These are phyloP conservation scores for Caenorhabditis inopinata DNA, from an alignment of 1,140 invertebrate species.

Conservation along the genomic window DNA sequence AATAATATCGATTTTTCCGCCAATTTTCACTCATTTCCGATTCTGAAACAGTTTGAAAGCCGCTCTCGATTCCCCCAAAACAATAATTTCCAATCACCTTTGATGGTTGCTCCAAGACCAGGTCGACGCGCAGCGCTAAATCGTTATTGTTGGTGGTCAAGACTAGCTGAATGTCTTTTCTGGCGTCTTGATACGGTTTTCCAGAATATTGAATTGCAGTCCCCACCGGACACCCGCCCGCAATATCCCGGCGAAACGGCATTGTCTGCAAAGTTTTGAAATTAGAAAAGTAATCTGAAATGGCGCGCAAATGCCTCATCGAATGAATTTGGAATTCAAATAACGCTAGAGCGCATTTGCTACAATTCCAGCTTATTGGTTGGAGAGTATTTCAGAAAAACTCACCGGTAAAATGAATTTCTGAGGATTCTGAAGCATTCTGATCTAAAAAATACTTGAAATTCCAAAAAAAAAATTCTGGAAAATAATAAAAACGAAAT, in stretches of 20 bases:
- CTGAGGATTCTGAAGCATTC: too few relatives aligned
- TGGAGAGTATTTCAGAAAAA: background rate
- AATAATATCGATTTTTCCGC: too few relatives aligned
- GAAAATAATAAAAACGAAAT: too few relatives aligned
- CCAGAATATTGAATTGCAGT: background rate
- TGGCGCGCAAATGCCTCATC: too few relatives aligned
- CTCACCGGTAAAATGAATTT: constrained; percentile 5
- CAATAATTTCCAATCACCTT: background rate
- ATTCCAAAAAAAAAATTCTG: too few relatives aligned
- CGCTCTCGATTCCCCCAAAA: background rate
- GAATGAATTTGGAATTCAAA: too few relatives aligned
- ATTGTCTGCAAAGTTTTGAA: background rate
- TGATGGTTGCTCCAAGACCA: background rate
- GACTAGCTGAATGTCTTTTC: background rate
- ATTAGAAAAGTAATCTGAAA: too few relatives aligned
- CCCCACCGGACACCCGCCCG: background rate
- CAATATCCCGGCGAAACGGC: background rate
- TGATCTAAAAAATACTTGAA: too few relatives aligned
- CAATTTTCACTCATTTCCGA: too few relatives aligned
- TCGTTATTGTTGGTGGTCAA: background rate
- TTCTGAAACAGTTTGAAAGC: too few relatives aligned
- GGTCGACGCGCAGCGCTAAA: background rate
- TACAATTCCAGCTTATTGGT: too few relatives aligned
- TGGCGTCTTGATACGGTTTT: background rate
- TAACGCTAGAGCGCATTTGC: too few relatives aligned